phyloP scores from a whole-genome alignment of 2,113 vertebrate species.

The Apaloderma vittatum region DNA sequence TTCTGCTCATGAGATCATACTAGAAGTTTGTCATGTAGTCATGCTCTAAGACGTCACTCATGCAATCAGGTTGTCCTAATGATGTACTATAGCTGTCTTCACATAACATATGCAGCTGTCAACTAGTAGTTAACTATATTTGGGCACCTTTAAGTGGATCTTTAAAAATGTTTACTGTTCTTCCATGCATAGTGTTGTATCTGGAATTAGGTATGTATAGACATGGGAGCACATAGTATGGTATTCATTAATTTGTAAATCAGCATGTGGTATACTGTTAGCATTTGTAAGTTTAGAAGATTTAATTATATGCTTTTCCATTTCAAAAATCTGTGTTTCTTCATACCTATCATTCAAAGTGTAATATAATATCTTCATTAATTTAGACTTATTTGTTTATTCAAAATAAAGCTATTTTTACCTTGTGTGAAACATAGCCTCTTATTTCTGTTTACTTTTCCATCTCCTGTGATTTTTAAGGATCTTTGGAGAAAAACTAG shows the following conservation, averaged over 20 bases:
- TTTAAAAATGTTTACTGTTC: neutral
- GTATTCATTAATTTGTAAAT: neutral
- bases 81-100: neutral
- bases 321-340: neutral
- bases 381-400: neutral
- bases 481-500: neutral
- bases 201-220: neutral
- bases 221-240: neutral
- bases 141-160: neutral
- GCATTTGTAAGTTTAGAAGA: neutral
- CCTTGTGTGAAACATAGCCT: neutral
- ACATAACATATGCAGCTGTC: neutral
- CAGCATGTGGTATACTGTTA: neutral
- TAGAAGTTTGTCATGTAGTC: neutral
- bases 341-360: neutral
- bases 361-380: neutral
- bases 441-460: neutral
- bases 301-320: neutral
- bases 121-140: neutral
- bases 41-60: neutral
- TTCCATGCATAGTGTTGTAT: neutral
- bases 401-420: neutral
- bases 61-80: neutral
- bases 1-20: neutral
- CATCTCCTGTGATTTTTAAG: neutral